A percentile compares a stretch with the other conserved stretches of the same genome.
phyloP scores from a whole-genome alignment of 2,888 invertebrate species.

The Tipula vernalis region DNA sequence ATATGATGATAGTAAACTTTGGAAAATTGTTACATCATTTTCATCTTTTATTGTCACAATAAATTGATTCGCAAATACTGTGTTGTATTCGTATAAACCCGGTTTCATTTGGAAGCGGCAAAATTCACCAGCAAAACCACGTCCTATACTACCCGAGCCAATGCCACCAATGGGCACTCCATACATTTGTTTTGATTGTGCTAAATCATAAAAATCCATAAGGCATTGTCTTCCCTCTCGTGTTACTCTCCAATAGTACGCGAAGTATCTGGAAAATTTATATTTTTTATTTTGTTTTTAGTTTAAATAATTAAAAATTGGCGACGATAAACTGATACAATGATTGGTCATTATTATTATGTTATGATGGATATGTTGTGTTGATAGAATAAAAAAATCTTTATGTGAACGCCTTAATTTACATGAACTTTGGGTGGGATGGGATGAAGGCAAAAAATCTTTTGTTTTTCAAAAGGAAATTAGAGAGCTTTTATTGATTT shows the following conservation, averaged over 20 bases:
- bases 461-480: too few relatives aligned
- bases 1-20: conserved; percentile 64
- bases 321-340: too few relatives aligned
- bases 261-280: conserved; percentile 46
- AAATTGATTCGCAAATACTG: conserved; percentile 77
- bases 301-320: background rate
- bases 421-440: too few relatives aligned
- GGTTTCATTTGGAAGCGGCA: conserved; percentile 83
- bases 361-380: too few relatives aligned
- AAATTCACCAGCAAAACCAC: conserved; percentile 87
- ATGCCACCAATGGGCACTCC: conserved; percentile 80
- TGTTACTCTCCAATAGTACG: conserved; percentile 51
- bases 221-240: conserved; percentile 53
- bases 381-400: too few relatives aligned
- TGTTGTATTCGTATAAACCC: conserved; percentile 76
- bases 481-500: too few relatives aligned
- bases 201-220: conserved; percentile 65
- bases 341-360: background rate
- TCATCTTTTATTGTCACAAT: conserved; percentile 71
- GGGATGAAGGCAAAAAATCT: too few relatives aligned
- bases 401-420: too few relatives aligned
- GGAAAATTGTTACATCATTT: conserved; percentile 55
- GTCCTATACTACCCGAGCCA: conserved; percentile 62
- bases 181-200: conserved; percentile 70
- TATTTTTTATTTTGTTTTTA: background rate